These are phyloP conservation scores for Leptinotarsa rubiginosa DNA, from an alignment of 2,888 invertebrate genomes.

Conservation along the genomic window DNA sequence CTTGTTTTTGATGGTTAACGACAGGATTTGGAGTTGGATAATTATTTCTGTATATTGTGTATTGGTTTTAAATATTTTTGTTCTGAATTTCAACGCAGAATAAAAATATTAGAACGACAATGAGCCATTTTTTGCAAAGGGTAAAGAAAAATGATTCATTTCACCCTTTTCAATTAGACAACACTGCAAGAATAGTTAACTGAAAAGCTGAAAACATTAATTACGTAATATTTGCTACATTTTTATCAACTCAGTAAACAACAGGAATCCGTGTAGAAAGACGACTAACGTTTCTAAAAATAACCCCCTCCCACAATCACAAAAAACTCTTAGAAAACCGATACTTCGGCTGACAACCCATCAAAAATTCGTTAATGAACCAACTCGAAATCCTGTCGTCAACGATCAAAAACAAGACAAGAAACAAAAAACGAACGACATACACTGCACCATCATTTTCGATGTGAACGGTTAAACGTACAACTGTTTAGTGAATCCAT, in stretches of 20 bases:
- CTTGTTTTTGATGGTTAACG: no score
- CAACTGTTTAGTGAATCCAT: conserved; percentile 69
- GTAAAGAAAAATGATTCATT: no score
- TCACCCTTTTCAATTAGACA: no score
- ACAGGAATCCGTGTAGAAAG: background rate
- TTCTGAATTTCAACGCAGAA: no score
- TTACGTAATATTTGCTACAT: no score
- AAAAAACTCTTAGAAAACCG: background rate
- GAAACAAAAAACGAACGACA: conserved; percentile 27
- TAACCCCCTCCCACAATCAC: conserved; percentile 4
- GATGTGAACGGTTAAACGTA: conserved; percentile 52
- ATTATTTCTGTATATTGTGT: no score
- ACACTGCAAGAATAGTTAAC: no score
- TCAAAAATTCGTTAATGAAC: background rate
- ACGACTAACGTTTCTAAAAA: conserved; percentile 1
- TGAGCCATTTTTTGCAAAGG: no score
- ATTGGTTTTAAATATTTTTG: no score
- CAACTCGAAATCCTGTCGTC: background rate
- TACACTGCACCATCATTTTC: conserved; percentile 8
- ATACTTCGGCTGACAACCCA: conserved; percentile 11
- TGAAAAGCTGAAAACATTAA: no score
- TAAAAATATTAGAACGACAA: no score
- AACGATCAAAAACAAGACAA: conserved; percentile 4
- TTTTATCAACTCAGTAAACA: background rate
- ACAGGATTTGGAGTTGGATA: no score